A percentile compares a stretch with the other conserved stretches of the same genome.
phyloP scores from a whole-genome alignment of 2,888 invertebrate genomes.

The Yponomeuta cagnagella region DNA sequence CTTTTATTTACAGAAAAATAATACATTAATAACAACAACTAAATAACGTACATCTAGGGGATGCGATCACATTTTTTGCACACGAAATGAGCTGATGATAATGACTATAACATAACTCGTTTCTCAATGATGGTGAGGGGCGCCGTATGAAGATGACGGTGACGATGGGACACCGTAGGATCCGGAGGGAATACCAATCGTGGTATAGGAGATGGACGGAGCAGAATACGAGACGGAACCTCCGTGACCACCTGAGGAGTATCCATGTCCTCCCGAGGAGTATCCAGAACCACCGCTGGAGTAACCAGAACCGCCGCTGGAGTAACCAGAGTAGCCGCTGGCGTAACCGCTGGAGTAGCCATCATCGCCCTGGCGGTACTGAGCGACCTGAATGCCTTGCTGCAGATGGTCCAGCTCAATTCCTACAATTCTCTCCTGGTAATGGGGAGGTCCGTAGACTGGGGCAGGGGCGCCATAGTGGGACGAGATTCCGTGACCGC shows the following conservation, averaged over 20 bases:
- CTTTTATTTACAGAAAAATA: constrained; percentile 74
- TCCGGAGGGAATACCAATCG: constrained; percentile 64
- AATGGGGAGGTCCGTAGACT: constrained; percentile 79
- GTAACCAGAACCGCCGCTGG: constrained; percentile 33
- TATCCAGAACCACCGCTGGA: constrained; percentile 30
- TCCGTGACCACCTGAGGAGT: constrained; percentile 28
- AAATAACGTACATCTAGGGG: constrained; percentile 58
- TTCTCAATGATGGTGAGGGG: constrained; percentile 55
- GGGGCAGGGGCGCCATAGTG: constrained; percentile 82
- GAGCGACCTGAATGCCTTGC: constrained; percentile 91
- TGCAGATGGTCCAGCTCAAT: constrained; percentile 90
- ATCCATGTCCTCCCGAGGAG: constrained; percentile 39
- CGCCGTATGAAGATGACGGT: constrained; percentile 58
- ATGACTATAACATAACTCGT: constrained; percentile 26
- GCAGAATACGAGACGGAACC: constrained; percentile 27
- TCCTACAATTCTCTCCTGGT: constrained; percentile 81
- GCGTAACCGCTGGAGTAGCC: constrained; percentile 56
- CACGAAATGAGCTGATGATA: constrained; percentile 63
- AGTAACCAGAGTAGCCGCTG: constrained; percentile 43
- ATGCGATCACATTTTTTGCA: constrained; percentile 66
- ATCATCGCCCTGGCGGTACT: constrained; percentile 84
- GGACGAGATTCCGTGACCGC: constrained; percentile 76
- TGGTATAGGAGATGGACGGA: constrained; percentile 41
- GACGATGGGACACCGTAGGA: constrained; percentile 60
- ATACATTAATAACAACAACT: constrained; percentile 52